Percentiles rank a stretch among this genome's conserved stretches.
These are phyloP conservation scores for Pipistrellus pipistrellus DNA, from an alignment of 2,797 vertebrate genomes.

Conservation along the genomic window DNA sequence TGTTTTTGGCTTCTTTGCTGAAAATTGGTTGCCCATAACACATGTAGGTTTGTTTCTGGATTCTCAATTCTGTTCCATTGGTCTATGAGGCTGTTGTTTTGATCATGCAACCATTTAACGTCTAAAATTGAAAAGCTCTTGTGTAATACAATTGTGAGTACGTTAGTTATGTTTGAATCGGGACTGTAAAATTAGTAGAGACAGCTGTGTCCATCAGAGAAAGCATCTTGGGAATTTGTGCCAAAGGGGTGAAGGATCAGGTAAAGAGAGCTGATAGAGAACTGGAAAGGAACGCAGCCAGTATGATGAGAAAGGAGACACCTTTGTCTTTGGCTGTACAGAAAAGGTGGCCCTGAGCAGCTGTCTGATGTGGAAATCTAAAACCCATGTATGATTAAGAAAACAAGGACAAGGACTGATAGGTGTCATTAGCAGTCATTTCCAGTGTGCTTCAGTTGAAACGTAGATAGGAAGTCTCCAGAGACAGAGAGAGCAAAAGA, in stretches of 20 bases:
- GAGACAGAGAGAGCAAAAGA: conserved; percentile 36
- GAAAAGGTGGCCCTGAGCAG: conserved; percentile 72
- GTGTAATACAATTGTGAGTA: background rate
- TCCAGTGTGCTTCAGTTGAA: conserved; percentile 70
- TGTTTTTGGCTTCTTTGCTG: background rate
- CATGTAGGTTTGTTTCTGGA: background rate
- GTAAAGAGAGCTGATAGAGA: conserved; percentile 68
- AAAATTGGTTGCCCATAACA: background rate
- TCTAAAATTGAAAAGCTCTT: conserved; percentile 64
- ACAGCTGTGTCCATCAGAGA: conserved; percentile 49
- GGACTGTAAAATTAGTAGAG: conserved; percentile 59
- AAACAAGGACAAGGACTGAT: conserved; percentile 80
- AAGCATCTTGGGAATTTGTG: conserved; percentile 50
- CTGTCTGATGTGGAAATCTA: conserved; percentile 78
- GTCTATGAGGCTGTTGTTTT: conserved; percentile 51
- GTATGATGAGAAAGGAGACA: conserved; percentile 71
- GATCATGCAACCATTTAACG: conserved; percentile 59
- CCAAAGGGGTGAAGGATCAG: conserved; percentile 57
- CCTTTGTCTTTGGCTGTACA: conserved; percentile 72
- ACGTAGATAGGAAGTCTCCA: conserved; percentile 68
- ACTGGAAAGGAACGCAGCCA: conserved; percentile 9
- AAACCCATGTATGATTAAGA: conserved; percentile 77
- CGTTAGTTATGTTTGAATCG: conserved; percentile 27
- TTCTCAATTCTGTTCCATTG: background rate
- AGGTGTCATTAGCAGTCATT: conserved; percentile 81